phyloP scores from a whole-genome alignment of 2,888 invertebrate species.

The Kuschelorhynchus macadamiae region DNA sequence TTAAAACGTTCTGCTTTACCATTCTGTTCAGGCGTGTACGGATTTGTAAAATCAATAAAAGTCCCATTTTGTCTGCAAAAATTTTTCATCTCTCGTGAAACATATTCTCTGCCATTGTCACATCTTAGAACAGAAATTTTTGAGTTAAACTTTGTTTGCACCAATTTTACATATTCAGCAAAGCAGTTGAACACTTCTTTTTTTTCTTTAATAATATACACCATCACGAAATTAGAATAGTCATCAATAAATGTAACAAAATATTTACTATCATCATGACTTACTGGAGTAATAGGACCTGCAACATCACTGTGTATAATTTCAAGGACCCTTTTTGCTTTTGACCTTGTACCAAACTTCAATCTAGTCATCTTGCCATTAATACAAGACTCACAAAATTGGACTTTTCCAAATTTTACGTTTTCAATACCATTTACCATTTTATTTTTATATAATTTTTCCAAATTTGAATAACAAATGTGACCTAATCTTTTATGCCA shows the following conservation, averaged over 20 bases:
- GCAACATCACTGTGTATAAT: no score
- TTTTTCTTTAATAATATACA: no score
- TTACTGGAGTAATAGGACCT: background rate
- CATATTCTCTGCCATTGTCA: constrained; percentile 7
- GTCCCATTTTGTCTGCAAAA: constrained; percentile 5
- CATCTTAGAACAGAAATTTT: constrained; percentile 6
- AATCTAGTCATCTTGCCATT: background rate
- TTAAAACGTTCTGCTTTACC: constrained; percentile 1
- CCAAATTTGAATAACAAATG: no score
- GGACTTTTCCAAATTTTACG: background rate
- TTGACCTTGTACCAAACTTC: background rate
- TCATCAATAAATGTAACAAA: no score
- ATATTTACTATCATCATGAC: no score
- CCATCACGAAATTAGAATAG: no score
- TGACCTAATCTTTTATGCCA: constrained; percentile 2
- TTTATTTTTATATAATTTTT: background rate
- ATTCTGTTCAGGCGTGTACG: constrained; percentile 5
- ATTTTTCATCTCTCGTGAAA: constrained; percentile 1
- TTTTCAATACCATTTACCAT: background rate
- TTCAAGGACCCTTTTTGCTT: background rate
- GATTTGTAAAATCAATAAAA: constrained; percentile 1
- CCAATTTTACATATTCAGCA: no score
- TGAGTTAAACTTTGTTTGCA: constrained; percentile 1
- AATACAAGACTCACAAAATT: no score
- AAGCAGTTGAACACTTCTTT: no score